Base-by-base conservation (phyloP, 1,140 invertebrate genomes). In the Sminthurides bifidus region DNA sequence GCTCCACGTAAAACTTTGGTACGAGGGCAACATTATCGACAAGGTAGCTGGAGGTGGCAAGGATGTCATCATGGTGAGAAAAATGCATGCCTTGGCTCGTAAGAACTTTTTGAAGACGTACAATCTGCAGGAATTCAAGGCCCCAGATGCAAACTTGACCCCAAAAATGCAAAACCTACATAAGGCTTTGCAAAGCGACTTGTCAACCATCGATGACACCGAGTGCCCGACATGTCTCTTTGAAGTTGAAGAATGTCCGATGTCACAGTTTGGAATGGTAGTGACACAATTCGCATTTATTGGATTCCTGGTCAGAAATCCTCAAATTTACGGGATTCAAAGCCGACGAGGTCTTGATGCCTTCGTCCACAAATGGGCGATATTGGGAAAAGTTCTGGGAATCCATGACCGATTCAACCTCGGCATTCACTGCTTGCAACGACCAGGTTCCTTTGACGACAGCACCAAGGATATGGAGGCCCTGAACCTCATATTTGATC, bases 261-360 rank as follows among this genome's bases (percentile, higher is more conserved):
- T 64, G 23, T 57, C 54, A 52, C 62, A 64, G 43, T 64, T 58
- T 50, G 58, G 58, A 31, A 60, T 64, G 58, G 56, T 40, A 30
- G 53, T 60, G 43, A 64, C 62, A 6, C 62, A 58, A 38, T 59
- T 64, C 33, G 54, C 58, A 3, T 57, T 64, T 26, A 57, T 64
- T n/a, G 53, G 56, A n/a, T n/a, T 60, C 10, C 51, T 58, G 3
- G 60, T 52, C 37, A n/a, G 60, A 30, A 56, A 58, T 35, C 58
- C 58, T 0, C 30, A 49, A 6, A 17, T 19, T 14, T 48, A 60
- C 30, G 62, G 59, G n/a, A 44, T 60, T 14, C 21, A 12, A 1
- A 44, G 58, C 41, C 33, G 23, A 24, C 26, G 48, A 31, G 56
- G 52, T 30, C 3, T 64, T 6, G 53, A 58, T 21, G 62, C 56